Base-by-base conservation (phyloP, 2,888 invertebrate genomes). In the Eupithecia vulgata region DNA sequence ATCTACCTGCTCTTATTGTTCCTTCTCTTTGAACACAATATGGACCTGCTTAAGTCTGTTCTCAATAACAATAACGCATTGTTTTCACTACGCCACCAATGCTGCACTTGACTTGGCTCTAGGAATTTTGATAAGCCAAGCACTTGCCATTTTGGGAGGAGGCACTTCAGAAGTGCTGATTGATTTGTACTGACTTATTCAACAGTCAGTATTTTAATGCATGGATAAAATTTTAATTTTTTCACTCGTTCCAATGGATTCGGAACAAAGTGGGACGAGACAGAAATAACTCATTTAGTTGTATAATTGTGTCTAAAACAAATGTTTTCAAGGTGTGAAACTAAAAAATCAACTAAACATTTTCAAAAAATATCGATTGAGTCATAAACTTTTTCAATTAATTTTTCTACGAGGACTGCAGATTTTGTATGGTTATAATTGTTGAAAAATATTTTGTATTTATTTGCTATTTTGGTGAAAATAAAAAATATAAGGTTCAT, bases 1-100 rank as follows among this genome's bases (percentile, higher is more conserved):
- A 13, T 57, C 91, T 93, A 93, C 93, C 93, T 93, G 93, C 88
- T 57, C 66, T 81, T 84, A 90, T 92, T 92, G 91, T 92, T 89
- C 85, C 80, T 80, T 77, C 82, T 74, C 75, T 79, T 79, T 76
- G 76, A 79, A 80, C 80, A 91, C 88, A 91, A 91, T 87, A 80
- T 82, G 81, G 85, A 90, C 89, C 88, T 90, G 88, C 88, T 87
- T 86, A 21, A 87, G 86, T 83, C 87, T 85, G 87, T 57, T 57
- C 57, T 88, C 81, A 85, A 87, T 83, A 85, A 87, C 84, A 91
- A 91, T 88, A 85, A 85, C 82, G 79, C 85, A 86, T 88, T 85
- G 85, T 85, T 82, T 88, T 83, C 83, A 89, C 86, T 87, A 81
- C 79, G 74, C 82, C 82, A 80, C 84, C 84, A 83, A 84, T 82